Evolutionary conservation across 2,113 vertebrate species (phyloP).

Genomic region (Gymnarchus niloticus): DNA sequence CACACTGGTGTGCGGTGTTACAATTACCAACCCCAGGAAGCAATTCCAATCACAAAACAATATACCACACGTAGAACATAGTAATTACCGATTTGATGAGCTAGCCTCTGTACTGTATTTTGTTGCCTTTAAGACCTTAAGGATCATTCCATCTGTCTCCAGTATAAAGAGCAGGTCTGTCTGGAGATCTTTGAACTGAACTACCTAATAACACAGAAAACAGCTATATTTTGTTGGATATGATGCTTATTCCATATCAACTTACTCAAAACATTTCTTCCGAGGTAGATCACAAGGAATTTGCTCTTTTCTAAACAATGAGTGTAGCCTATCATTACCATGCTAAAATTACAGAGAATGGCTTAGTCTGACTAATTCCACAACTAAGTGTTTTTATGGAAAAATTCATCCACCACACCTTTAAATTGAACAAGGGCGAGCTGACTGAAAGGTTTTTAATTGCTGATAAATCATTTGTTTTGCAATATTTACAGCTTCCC

Average conservation of each 20-base stretch:
- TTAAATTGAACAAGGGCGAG: not conserved
- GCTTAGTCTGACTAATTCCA: not conserved
- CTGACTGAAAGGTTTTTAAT: not conserved
- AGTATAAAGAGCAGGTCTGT: not conserved
- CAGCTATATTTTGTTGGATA: not conserved
- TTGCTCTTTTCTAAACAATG: not conserved
- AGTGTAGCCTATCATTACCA: not conserved
- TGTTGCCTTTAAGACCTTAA: not conserved
- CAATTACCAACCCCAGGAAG: not conserved
- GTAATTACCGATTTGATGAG: not conserved
- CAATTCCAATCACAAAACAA: not conserved
- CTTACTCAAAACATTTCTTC: constrained; percentile 5
- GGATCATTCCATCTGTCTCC: constrained; percentile 17
- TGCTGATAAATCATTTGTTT: constrained; percentile 8
- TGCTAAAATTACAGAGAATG: not conserved
- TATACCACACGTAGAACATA: not conserved
- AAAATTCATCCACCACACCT: not conserved
- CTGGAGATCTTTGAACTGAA: not conserved
- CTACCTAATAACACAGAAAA: not conserved
- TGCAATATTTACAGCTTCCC: not conserved
- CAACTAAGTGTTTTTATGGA: not conserved
- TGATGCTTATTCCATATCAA: not conserved
- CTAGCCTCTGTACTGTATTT: not conserved
- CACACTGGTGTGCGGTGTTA: not conserved
- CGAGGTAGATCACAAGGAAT: not conserved